Percentiles rank a stretch among this genome's conserved stretches.
phyloP scores from a whole-genome alignment of 2,888 invertebrate genomes.

The Blomia tropicalis region DNA sequence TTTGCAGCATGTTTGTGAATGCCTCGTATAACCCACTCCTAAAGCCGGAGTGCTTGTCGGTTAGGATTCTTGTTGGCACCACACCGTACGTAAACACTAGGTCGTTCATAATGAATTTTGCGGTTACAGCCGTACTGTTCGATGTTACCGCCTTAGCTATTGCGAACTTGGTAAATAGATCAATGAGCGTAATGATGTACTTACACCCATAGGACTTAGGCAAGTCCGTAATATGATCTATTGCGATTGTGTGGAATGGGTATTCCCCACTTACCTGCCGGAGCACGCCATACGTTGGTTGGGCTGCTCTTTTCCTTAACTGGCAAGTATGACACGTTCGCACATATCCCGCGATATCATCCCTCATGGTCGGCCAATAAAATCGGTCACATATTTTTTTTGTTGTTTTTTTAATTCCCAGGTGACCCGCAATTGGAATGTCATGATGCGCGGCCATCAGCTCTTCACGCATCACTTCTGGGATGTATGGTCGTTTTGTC shows the following conservation, averaged over 20 bases:
- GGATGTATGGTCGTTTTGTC: background rate
- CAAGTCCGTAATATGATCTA: background rate
- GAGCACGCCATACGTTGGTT: background rate
- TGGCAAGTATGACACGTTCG: background rate
- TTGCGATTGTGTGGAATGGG: background rate
- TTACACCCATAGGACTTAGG: background rate
- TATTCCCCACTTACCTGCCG: background rate
- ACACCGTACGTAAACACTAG: background rate
- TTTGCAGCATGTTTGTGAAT: background rate
- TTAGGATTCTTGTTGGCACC: background rate
- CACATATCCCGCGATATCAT: background rate
- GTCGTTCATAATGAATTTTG: background rate
- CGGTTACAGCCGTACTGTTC: background rate
- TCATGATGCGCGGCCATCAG: background rate
- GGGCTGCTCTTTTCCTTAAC: background rate
- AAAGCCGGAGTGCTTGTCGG: background rate
- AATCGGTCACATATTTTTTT: background rate
- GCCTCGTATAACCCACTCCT: background rate
- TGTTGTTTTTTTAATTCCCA: background rate
- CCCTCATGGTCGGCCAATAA: background rate
- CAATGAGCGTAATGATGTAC: background rate
- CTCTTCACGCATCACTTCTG: background rate
- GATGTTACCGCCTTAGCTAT: background rate
- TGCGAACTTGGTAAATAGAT: background rate
- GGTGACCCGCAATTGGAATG: background rate